Evolutionary conservation across 2,888 invertebrate genomes (phyloP), one percentile per base, ranked within the genome.

Genomic region (Trachelus tabidus): DNA sequence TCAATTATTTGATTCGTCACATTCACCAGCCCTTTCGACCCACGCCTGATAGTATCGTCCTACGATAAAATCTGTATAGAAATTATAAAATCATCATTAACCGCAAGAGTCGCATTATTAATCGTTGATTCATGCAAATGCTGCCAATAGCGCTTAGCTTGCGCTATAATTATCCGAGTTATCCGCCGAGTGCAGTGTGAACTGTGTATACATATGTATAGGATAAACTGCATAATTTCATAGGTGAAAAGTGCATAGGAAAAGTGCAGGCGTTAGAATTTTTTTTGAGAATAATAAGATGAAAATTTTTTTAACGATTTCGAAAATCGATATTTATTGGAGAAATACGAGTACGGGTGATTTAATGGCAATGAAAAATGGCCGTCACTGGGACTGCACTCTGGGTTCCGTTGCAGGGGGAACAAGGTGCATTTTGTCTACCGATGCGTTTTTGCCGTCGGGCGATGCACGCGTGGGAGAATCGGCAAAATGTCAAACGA

Each of bases 111-210:
- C 40, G 40, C 79, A 83, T 83, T 84, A 84, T 79, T 79, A 84
- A 86, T 85, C 81, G 81, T 80, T 81, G 82, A 87, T 86, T 85
- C 83, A 86, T 85, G 85, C 85, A 81, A 85, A 84, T 82, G 83
- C 79, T 82, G 81, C 78, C 85, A 85, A 86, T 85, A 85, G 85
- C 79, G 81, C 75, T 82, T 79, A 75, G 79, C 83, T 83, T 78
- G 80, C 81, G 81, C 83, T 82, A 84, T 86, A 87, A 88, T 88
- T 87, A 86, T 85, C 82, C 79, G 84, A 80, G 85, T 86, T 87
- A 87, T 87, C 85, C 79, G 79, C 78, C 81, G 80, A 78, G 80
- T 81, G 77, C 77, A 73, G 75, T 79, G 82, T 79, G 80, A 79
- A 80, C 80, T 79, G 81, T 80, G 80, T n/a, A n/a, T n/a, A n/a